Base-by-base conservation (phyloP, 2,888 invertebrate genomes). In the Achlya flavicornis region DNA sequence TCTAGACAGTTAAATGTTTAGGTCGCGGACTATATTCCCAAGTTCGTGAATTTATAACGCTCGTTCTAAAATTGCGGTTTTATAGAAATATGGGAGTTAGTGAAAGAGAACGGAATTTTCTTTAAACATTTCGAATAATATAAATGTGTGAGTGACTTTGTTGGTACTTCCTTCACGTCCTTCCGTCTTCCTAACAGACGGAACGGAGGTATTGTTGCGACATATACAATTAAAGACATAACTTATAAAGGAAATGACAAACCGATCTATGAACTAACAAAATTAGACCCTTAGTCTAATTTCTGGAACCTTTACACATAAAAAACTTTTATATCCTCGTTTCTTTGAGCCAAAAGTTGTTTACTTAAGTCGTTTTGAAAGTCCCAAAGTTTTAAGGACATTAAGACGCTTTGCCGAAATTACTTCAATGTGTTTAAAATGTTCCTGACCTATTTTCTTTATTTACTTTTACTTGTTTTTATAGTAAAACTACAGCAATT, bases 1-100 rank as follows among this genome's bases (percentile, higher is more conserved):
- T 67, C 74, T 75, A 75, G 76, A 76, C 72, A 10, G 16, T 59
- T 68, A 64, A 67, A 69, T 67, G 58, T 64, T 26, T 64, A 46
- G 63, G 35, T 38, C 32, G 57, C 57, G 61, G 57, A 33, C 57
- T 46, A 64, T 61, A 41, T 63, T 32, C 53, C 38, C 35, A 53
- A 32, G 33, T 61, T 33, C 11, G 46, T 6, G 41, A 57, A 41
- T 57, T 35, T 61, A 43, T 41, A 61, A 57, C 53, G 4, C 8
- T 19, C 53, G 19, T 19, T 53, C 53, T 53, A 16, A 53, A 53
- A 10, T 16, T 53, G 53, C 10, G 19, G 53, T 19, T 4, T 53
- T 53, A 1, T n/a, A 53, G 3, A 53, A 19, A 53, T 48, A 10
- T 53, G 19, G 16, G 19, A 53, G 10, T 8, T 7, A 48, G 43